Conservation (phyloP, 2,888 invertebrate genomes). For the Cheilosia soror region DNA sequence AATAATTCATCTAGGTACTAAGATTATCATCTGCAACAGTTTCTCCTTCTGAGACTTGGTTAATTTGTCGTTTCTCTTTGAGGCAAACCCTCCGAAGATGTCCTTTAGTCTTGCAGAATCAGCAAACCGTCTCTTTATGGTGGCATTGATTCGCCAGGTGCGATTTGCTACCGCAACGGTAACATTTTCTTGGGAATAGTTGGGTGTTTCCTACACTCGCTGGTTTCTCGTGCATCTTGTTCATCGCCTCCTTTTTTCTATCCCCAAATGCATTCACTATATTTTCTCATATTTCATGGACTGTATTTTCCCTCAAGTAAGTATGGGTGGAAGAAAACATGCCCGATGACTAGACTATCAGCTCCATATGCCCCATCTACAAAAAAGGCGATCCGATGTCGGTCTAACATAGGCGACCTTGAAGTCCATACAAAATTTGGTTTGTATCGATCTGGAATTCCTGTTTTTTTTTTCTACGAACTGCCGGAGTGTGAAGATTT, state of each 20-base stretch:
- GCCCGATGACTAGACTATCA: too few species aligned
- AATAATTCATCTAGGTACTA: slow-evolving; percentile 22
- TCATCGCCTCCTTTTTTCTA: not conserved
- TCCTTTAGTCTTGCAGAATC: slow-evolving; percentile 21
- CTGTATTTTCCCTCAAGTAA: too few species aligned
- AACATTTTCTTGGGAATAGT: not conserved
- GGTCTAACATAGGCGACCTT: too few species aligned
- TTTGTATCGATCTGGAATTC: too few species aligned
- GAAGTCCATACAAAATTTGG: too few species aligned
- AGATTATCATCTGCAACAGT: slow-evolving; percentile 3
- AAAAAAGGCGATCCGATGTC: too few species aligned
- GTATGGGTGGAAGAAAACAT: too few species aligned
- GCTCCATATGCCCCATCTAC: too few species aligned
- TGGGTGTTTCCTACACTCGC: not conserved
- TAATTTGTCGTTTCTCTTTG: slow-evolving; percentile 16
- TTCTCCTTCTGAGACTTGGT: slow-evolving; percentile 29
- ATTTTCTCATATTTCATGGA: not conserved
- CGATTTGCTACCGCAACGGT: slow-evolving; percentile 1
- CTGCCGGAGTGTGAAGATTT: too few species aligned
- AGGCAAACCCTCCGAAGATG: slow-evolving; percentile 25
- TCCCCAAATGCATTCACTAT: slow-evolving; percentile 5
- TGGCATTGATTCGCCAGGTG: slow-evolving; percentile 30
- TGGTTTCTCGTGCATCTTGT: not conserved
- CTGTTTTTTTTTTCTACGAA: too few species aligned
- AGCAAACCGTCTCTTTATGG: slow-evolving; percentile 11